These are phyloP conservation scores for Hirtodrosophila cameraria DNA, from an alignment of 2,888 invertebrate species.

Conservation along the genomic window DNA sequence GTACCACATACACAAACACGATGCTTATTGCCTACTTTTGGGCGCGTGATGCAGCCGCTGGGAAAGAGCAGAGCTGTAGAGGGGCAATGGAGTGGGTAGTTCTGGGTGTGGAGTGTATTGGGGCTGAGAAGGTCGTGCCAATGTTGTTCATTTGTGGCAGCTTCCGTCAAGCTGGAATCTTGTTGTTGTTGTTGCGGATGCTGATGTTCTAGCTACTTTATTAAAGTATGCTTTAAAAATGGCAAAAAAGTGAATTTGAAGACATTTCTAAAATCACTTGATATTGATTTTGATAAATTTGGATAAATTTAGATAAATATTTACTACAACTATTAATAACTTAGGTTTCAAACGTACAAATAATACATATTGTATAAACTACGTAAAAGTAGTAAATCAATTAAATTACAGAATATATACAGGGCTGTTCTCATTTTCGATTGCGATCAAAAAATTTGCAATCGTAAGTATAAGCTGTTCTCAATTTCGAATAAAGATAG, in stretches of 20 bases:
- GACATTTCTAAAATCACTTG: not conserved
- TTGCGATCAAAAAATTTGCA: too few relatives aligned
- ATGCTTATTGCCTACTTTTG: conserved; percentile 77
- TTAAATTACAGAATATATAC: too few relatives aligned
- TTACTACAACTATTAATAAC: too few relatives aligned
- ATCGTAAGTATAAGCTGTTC: too few relatives aligned
- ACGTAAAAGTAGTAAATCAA: too few relatives aligned
- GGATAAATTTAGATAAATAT: too few relatives aligned
- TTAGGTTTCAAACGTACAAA: too few relatives aligned
- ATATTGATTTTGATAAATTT: too few relatives aligned
- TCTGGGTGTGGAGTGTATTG: not conserved
- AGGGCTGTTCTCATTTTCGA: too few relatives aligned
- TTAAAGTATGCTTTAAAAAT: conserved; percentile 57
- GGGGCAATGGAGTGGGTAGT: not conserved
- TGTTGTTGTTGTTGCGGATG: conserved; percentile 34
- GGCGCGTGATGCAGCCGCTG: conserved; percentile 44
- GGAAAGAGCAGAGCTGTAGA: conserved; percentile 1
- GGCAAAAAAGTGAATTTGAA: not conserved
- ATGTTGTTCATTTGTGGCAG: conserved; percentile 67
- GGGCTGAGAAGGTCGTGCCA: conserved; percentile 47
- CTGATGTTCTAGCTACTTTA: conserved; percentile 12
- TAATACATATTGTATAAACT: too few relatives aligned
- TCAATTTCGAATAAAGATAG: too few relatives aligned
- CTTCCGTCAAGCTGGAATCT: conserved; percentile 63
- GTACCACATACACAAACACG: conserved; percentile 74